Conservation (phyloP, 2,113 vertebrate species). For the Anolis sagrei region DNA sequence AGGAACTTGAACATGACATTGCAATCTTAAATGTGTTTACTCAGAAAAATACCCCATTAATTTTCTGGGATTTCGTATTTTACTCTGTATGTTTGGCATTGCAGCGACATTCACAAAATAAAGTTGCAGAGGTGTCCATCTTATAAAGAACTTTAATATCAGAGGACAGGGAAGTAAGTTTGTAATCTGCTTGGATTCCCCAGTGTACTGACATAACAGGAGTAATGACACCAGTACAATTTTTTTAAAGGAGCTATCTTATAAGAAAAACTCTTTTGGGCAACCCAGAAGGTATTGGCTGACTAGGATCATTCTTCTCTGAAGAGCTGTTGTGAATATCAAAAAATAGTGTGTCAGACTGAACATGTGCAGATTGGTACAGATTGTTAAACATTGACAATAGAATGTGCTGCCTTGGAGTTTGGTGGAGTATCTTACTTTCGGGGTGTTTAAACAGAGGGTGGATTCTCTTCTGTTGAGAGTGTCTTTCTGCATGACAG, state of each 20-base stretch:
- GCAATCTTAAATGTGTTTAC: background rate
- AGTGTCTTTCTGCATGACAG: too few relatives aligned
- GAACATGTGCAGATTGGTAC: background rate
- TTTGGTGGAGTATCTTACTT: too few relatives aligned
- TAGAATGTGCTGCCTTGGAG: too few relatives aligned
- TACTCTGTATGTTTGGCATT: background rate
- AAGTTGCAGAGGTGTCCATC: background rate
- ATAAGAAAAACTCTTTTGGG: too few relatives aligned
- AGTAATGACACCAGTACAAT: too few relatives aligned
- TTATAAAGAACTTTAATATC: background rate
- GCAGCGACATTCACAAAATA: background rate
- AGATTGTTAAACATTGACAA: too few relatives aligned
- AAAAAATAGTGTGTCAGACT: background rate
- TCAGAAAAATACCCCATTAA: background rate
- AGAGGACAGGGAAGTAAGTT: background rate
- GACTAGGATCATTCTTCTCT: background rate
- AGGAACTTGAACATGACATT: background rate
- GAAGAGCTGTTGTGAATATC: background rate
- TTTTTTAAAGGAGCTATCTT: too few relatives aligned
- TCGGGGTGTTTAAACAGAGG: too few relatives aligned
- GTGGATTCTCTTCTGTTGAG: too few relatives aligned
- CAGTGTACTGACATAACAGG: background rate
- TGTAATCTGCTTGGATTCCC: background rate
- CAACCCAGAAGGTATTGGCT: background rate
- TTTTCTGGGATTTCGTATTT: too few relatives aligned